Base-by-base conservation (phyloP, 2,113 vertebrate genomes). In the Typhlomys cinereus region DNA sequence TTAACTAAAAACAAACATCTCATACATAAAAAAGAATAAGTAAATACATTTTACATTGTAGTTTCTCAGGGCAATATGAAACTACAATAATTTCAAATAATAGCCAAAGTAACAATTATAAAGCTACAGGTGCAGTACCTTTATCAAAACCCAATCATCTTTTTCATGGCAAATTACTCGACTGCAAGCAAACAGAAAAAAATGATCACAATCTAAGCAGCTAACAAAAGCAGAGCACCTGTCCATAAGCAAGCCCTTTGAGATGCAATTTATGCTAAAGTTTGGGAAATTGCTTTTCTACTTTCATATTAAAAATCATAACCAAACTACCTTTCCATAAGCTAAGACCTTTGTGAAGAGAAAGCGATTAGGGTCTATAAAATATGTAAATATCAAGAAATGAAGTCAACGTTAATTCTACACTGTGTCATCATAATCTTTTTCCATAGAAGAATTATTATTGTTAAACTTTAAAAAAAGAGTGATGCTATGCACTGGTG, bases 11-110 rank as follows among this genome's bases (percentile, higher is more conserved):
- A 85, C 88, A 96, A 96, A 95, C 91, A 93, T 85, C 67, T 91
- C 83, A 75, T 59, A 91, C 34, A 94, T 75, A 96, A 97, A 95
- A 92, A 94, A 80, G 62, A 88, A 85, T 69, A 92, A 82, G 59
- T 52, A 95, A 93, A 85, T 59, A 90, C 52, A 88, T 83, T 94
- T 95, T 88, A 64, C 61, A 96, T 89, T 97, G 86, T 81, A 95
- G 94, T 96, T 98, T 98, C 98, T 97, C 97, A 96, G 97, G 96
- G 97, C 97, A 97, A 96, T 96, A 97, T 97, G 94, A 91, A 89
- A 93, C 91, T 96, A 98, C 95, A 97, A 98, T 98, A 96, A 89
- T 6, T 80, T 92, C 79, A 97, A 97, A 97, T 96, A 97, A 96
- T 2, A 97, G 96, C 95, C 97, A 97, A 97, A 73, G 93, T 96